Percentiles rank a stretch among this genome's conserved stretches.
phyloP scores from a whole-genome alignment of 2,113 vertebrate species.

The Microtus pennsylvanicus region DNA sequence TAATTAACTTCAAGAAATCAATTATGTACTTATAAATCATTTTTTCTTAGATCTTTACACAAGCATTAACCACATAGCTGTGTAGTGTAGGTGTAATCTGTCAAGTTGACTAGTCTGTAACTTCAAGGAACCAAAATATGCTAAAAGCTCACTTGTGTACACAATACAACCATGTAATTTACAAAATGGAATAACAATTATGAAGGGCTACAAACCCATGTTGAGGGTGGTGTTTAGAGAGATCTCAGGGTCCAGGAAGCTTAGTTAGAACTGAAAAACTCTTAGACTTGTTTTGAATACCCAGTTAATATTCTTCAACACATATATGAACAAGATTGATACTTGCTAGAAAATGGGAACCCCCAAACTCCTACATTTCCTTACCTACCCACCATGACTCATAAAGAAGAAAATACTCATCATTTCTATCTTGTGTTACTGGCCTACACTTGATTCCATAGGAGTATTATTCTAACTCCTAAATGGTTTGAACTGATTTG shows the following conservation, averaged over 20 bases:
- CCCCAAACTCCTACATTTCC: not conserved
- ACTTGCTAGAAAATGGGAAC: not conserved
- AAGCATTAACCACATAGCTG: not conserved
- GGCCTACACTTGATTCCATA: not conserved
- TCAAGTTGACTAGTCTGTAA: not conserved
- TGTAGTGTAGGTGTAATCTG: not conserved
- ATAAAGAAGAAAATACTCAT: not conserved
- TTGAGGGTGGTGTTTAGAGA: not conserved
- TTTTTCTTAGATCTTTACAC: conserved; percentile 34
- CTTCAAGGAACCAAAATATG: not conserved
- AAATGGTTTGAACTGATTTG: not conserved
- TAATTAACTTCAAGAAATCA: conserved; percentile 58
- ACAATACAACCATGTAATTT: not conserved
- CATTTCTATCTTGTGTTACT: not conserved
- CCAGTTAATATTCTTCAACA: not conserved
- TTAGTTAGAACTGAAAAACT: not conserved
- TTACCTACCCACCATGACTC: not conserved
- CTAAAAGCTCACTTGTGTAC: not conserved
- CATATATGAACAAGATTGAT: not conserved
- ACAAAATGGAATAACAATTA: not conserved
- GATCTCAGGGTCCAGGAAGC: not conserved
- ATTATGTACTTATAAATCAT: conserved; percentile 48
- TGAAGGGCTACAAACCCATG: not conserved
- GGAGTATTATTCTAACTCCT: not conserved
- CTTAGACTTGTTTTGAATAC: not conserved